Evolutionary conservation across 2,888 invertebrate species (phyloP), one percentile per base, ranked within the genome.

Genomic region (Catocala fraxini): DNA sequence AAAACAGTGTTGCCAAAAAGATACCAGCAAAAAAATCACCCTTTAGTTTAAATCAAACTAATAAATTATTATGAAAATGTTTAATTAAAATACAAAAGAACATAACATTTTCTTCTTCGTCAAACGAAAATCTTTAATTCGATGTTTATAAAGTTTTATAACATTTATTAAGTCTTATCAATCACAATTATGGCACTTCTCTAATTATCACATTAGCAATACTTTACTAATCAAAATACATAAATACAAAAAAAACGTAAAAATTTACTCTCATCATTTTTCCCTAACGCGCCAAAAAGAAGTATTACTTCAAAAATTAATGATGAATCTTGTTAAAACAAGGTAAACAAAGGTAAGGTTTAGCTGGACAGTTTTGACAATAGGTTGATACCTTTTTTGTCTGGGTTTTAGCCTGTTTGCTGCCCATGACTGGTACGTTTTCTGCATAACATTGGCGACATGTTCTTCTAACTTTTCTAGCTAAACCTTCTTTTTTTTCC

Each of bases 391-490:
- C 60, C n/a, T 54, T 61, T 61, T 55, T 65, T 25, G 65, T 47
- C 25, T 57, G 61, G 46, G 45, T 61, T 25, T 68, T 61, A 51
- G 63, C 68, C 60, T 58, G 58, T 64, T 63, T 64, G 58, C 68
- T 63, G 41, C 61, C 68, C 58, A 64, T 57, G 57, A 61, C 48
- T 61, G 63, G 49, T 39, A 58, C 68, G 35, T 68, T 63, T 48
- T 60, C 54, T 58, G 58, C 53, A 55, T 68, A 68, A 58, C 67
- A 68, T 58, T 68, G 63, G 6, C 33, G 53, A 59, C 68, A 63
- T 57, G 55, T 55, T 56, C 62, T 58, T 64, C 68, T 60, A 0
- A 63, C 58, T 58, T 56, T 58, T 60, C 33, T 48, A 48, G 48
- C 60, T 15, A 63, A 60, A 46, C 67, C 63, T 9, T 60, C 55